These are phyloP conservation scores for Heteromyza rotundicornis DNA, from an alignment of 2,888 invertebrate genomes.

Conservation along the genomic window DNA sequence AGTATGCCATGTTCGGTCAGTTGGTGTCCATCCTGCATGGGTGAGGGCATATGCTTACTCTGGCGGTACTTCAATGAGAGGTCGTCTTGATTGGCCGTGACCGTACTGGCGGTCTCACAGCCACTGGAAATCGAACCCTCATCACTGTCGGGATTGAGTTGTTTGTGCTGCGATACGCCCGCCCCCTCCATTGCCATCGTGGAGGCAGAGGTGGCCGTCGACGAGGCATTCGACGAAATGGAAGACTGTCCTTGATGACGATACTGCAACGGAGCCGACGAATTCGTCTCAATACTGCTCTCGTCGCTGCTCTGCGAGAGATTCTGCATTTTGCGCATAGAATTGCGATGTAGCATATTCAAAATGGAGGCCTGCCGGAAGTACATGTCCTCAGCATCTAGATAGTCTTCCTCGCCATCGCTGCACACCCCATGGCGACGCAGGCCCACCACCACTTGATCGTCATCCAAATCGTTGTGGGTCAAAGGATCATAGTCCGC, in stretches of 20 bases:
- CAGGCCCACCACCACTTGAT: conserved; percentile 31
- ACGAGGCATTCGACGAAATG: conserved; percentile 52
- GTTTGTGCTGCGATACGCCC: conserved; percentile 30
- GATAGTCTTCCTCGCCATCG: conserved; percentile 55
- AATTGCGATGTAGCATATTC: conserved; percentile 59
- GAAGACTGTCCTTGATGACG: conserved; percentile 53
- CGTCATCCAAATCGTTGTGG: neutral
- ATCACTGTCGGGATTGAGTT: conserved; percentile 68
- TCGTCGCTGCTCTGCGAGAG: conserved; percentile 50
- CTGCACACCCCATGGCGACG: conserved; percentile 50
- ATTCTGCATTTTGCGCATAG: conserved; percentile 54
- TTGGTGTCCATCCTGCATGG: neutral
- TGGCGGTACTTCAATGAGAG: conserved; percentile 47
- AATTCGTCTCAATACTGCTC: conserved; percentile 42
- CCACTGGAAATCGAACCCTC: conserved; percentile 81
- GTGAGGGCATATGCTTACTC: neutral
- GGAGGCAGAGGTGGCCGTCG: conserved; percentile 33
- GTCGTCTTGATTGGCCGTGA: conserved; percentile 65
- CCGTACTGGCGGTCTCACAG: conserved; percentile 80
- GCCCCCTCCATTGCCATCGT: conserved; percentile 20
- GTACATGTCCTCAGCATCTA: conserved; percentile 56
- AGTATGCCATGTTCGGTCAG: conserved; percentile 6
- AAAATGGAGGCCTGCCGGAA: conserved; percentile 59
- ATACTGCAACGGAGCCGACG: conserved; percentile 34
- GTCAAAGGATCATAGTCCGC: conserved; percentile 39